A percentile compares a stretch with the other conserved stretches of the same genome.
Conservation (phyloP, 2,797 vertebrate species). For the Knipowitschia caucasica region DNA sequence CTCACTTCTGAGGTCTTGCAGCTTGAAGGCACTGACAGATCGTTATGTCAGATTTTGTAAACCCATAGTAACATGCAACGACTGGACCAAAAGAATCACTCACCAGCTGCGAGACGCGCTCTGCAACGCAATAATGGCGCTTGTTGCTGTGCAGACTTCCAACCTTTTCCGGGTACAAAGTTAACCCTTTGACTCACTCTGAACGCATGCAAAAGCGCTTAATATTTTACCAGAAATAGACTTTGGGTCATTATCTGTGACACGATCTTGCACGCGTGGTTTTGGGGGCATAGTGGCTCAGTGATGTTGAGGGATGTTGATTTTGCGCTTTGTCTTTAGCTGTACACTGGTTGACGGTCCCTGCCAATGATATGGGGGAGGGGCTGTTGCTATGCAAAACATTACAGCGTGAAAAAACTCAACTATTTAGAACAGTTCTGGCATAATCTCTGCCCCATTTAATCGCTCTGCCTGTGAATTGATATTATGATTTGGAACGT, state of each 20-base stretch:
- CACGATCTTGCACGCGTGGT: accelerated
- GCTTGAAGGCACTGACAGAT: slow-evolving; percentile 61
- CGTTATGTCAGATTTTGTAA: slow-evolving; percentile 71
- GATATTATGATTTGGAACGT: slow-evolving; percentile 7
- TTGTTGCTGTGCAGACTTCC: slow-evolving; percentile 86
- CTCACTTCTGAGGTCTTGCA: slow-evolving; percentile 40
- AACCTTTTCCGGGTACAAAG: slow-evolving; percentile 61
- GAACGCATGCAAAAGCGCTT: background rate
- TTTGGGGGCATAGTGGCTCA: background rate
- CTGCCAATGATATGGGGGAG: slow-evolving; percentile 56
- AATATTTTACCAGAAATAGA: accelerated
- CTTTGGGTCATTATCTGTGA: accelerated
- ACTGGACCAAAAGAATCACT: slow-evolving; percentile 78
- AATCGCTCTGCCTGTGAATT: slow-evolving; percentile 7
- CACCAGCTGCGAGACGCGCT: slow-evolving; percentile 74
- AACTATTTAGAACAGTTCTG: slow-evolving; percentile 45
- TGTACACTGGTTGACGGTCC: slow-evolving; percentile 58
- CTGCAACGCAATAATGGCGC: slow-evolving; percentile 78
- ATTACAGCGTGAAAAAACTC: slow-evolving; percentile 74
- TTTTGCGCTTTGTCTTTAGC: slow-evolving; percentile 47
- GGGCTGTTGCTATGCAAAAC: slow-evolving; percentile 85
- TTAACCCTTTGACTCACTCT: slow-evolving; percentile 69
- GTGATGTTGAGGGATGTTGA: background rate
- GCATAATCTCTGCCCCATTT: slow-evolving; percentile 37
- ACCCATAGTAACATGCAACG: slow-evolving; percentile 78